phyloP scores from a whole-genome alignment of 2,888 invertebrate species.

The Dione vanillae region DNA sequence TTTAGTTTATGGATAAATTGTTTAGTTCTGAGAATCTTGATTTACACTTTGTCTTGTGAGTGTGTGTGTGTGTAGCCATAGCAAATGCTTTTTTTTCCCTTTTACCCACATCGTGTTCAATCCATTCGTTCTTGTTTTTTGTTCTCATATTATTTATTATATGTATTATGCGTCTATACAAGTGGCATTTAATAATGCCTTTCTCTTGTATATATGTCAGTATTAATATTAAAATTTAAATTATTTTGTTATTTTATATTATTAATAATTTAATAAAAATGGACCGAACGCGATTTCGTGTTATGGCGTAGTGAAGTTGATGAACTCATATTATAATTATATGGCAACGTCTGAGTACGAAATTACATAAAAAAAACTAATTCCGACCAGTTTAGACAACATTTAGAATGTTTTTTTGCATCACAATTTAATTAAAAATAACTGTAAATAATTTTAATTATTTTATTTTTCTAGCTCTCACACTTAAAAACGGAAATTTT shows the following conservation, averaged over 20 bases:
- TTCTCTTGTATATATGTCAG: slow-evolving; percentile 3
- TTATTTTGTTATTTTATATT: background rate
- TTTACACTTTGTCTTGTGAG: slow-evolving; percentile 29
- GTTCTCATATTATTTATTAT: slow-evolving; percentile 16
- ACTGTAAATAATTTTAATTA: background rate
- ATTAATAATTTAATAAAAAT: slow-evolving; percentile 30
- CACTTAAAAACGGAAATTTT: no score
- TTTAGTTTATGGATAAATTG: slow-evolving; percentile 16
- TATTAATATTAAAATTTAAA: background rate
- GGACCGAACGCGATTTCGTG: slow-evolving; percentile 28
- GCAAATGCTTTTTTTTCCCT: slow-evolving; percentile 50
- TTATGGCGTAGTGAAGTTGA: slow-evolving; percentile 34
- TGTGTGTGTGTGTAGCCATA: slow-evolving; percentile 47
- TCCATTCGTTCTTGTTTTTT: slow-evolving; percentile 47
- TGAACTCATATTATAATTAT: slow-evolving; percentile 24
- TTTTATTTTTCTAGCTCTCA: background rate
- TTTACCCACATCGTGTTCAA: slow-evolving; percentile 42
- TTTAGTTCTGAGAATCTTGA: slow-evolving; percentile 16
- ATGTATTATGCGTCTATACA: background rate
- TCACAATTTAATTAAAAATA: background rate
- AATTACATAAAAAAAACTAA: background rate
- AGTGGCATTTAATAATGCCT: slow-evolving; percentile 12
- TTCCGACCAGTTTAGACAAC: background rate
- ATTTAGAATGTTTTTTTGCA: background rate
- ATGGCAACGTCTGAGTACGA: background rate